phyloP scores from a whole-genome alignment of 2,888 invertebrate species.

The Ochropacha duplaris region DNA sequence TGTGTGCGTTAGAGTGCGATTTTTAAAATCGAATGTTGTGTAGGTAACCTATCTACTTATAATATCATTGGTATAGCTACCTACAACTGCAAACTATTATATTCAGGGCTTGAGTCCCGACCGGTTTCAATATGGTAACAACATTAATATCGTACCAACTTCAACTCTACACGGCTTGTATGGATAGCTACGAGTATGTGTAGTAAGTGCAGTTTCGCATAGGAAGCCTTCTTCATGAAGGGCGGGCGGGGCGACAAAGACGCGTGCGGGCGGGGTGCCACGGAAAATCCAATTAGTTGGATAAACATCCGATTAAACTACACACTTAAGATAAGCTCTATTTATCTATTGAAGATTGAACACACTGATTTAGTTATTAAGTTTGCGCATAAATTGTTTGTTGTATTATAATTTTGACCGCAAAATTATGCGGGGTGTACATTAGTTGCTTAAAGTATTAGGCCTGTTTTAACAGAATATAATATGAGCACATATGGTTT shows the following conservation, averaged over 20 bases:
- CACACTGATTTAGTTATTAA: constrained; percentile 34
- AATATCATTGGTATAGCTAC: no score
- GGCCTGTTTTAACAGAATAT: neutral
- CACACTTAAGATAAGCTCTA: constrained; percentile 59
- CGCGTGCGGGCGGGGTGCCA: constrained; percentile 28
- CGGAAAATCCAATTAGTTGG: constrained; percentile 72
- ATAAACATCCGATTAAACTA: constrained; percentile 70
- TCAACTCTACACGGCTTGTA: constrained; percentile 34
- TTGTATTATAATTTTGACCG: constrained; percentile 19
- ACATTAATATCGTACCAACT: constrained; percentile 53
- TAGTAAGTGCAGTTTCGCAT: constrained; percentile 51
- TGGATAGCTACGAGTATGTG: constrained; percentile 25
- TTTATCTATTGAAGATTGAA: constrained; percentile 55
- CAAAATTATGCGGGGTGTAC: neutral
- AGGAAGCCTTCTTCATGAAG: constrained; percentile 32
- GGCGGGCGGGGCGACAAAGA: constrained; percentile 10
- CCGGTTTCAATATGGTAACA: constrained; percentile 38
- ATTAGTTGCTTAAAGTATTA: neutral
- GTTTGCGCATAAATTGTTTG: constrained; percentile 41
- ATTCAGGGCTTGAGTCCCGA: constrained; percentile 23
- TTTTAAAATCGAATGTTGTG: no score
- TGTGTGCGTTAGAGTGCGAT: no score
- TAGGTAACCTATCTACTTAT: no score
- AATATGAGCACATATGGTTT: no score
- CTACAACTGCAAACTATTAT: constrained; percentile 22